phyloP scores from a whole-genome alignment of 2,113 vertebrate species.

The Poeciliopsis occidentalis region DNA sequence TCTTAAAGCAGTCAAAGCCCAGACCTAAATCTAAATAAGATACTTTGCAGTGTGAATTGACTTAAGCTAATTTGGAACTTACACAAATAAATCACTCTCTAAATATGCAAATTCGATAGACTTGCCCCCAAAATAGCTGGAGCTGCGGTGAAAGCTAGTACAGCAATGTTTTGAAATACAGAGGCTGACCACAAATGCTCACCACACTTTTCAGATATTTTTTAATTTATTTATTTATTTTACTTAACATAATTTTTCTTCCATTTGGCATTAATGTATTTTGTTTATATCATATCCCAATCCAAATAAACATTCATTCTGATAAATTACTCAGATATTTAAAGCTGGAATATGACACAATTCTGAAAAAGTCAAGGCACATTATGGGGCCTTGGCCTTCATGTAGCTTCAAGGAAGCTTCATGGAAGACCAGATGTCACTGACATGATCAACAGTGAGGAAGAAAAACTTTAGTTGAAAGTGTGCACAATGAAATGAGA shows the following conservation, averaged over 20 bases:
- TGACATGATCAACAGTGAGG: conserved; percentile 24
- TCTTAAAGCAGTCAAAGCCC: background rate
- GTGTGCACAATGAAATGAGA: conserved; percentile 74
- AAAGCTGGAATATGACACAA: background rate
- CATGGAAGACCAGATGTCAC: conserved; percentile 67
- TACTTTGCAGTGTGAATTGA: too few species aligned
- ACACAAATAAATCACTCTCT: too few species aligned
- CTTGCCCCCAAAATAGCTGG: too few species aligned
- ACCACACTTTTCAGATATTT: background rate
- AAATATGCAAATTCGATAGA: too few species aligned
- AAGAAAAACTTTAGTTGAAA: conserved; percentile 67
- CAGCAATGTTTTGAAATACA: background rate
- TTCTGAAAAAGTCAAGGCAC: background rate
- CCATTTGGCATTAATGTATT: background rate
- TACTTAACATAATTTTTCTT: background rate
- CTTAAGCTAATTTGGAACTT: too few species aligned
- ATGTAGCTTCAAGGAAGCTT: conserved; percentile 14
- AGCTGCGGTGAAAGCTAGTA: too few species aligned
- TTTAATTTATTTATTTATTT: background rate
- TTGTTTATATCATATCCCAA: background rate
- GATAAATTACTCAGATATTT: background rate
- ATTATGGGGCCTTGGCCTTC: conserved; percentile 44
- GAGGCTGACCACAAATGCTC: too few species aligned
- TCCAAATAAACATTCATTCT: background rate
- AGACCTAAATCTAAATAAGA: too few species aligned